Conservation (phyloP, 2,797 vertebrate genomes). For the Spondyliosoma cantharus region DNA sequence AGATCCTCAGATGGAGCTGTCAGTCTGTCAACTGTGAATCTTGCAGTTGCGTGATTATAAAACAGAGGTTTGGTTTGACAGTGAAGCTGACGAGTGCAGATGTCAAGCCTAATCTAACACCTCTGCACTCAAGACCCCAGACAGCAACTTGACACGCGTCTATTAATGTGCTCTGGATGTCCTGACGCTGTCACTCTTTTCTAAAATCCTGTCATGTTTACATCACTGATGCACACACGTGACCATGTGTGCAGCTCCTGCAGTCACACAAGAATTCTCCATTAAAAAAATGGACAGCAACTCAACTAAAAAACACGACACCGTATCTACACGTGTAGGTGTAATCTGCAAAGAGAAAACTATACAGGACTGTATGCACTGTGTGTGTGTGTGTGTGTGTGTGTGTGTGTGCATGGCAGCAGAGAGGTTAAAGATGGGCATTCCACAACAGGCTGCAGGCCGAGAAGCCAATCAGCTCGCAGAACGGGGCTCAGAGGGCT, state of each 20-base stretch:
- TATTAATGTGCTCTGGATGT: slow-evolving; percentile 1
- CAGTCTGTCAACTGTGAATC: neutral
- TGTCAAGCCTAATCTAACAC: neutral
- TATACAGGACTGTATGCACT: slow-evolving; percentile 25
- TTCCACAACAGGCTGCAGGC: slow-evolving; percentile 79
- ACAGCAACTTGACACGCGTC: neutral
- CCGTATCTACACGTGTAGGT: slow-evolving; percentile 40
- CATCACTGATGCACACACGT: slow-evolving; percentile 1
- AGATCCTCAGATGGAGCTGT: neutral
- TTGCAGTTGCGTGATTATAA: neutral
- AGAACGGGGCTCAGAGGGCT: slow-evolving; percentile 55
- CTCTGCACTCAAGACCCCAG: neutral
- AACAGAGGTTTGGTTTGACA: slow-evolving; percentile 1
- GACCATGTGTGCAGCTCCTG: neutral
- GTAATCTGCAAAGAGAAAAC: slow-evolving; percentile 57
- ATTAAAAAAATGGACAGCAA: slow-evolving; percentile 20
- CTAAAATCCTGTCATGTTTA: slow-evolving; percentile 15
- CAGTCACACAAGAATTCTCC: slow-evolving; percentile 4
- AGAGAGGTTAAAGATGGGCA: slow-evolving; percentile 80
- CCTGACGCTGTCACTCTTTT: neutral
- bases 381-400: slow-evolving; percentile 43
- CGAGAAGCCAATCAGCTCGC: slow-evolving; percentile 73
- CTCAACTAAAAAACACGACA: slow-evolving; percentile 14
- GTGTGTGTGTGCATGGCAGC: slow-evolving; percentile 60
- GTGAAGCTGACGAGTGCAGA: neutral